Evolutionary conservation across 2,113 vertebrate species (phyloP).

Genomic region (Setophaga coronata): DNA sequence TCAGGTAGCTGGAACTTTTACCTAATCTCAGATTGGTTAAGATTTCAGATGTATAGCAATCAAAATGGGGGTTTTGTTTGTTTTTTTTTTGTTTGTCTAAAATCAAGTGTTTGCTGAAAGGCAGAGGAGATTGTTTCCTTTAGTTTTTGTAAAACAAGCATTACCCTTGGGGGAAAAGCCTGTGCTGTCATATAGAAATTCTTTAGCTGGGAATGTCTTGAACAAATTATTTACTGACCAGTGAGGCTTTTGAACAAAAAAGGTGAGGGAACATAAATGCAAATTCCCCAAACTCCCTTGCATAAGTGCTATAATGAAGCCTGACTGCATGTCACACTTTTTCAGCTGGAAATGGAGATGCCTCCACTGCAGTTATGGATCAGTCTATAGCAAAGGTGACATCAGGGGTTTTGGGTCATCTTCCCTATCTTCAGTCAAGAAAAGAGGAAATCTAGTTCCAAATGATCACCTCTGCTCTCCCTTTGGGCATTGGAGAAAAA

Average conservation of each 20-base stretch:
- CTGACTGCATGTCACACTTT: not conserved
- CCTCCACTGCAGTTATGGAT: not conserved
- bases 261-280: not conserved
- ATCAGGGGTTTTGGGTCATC: not conserved
- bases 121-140: not conserved
- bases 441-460: not conserved
- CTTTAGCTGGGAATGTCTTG: not conserved
- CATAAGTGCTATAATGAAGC: not conserved
- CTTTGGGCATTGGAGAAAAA: not conserved
- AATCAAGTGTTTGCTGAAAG: not conserved
- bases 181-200: not conserved
- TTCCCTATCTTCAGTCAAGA: not conserved
- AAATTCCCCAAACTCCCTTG: not conserved
- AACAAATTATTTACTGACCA: not conserved
- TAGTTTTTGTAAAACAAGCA: not conserved
- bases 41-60: not conserved
- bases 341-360: not conserved
- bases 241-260: not conserved
- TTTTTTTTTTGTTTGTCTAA: not conserved
- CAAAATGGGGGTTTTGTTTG: not conserved
- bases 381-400: not conserved
- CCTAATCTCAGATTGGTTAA: not conserved
- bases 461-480: not conserved
- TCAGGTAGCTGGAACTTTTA: not conserved
- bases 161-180: accelerated